A percentile compares a stretch with the other conserved stretches of the same genome.
phyloP scores from a whole-genome alignment of 2,113 vertebrate species.

The Gasterosteus aculeatus region DNA sequence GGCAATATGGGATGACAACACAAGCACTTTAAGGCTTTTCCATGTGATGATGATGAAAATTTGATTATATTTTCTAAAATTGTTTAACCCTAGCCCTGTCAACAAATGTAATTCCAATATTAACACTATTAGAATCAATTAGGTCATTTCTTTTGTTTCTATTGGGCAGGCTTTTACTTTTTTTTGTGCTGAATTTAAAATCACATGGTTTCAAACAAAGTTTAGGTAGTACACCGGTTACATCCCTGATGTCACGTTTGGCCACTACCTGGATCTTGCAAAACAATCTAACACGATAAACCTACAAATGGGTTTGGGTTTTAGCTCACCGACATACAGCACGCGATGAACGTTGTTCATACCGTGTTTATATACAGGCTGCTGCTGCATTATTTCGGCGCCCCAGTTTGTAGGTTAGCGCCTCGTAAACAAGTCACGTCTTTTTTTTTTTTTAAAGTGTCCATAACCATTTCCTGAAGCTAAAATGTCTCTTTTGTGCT shows the following conservation, averaged over 20 bases:
- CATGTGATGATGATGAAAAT: too few relatives aligned
- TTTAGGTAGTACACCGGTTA: too few relatives aligned
- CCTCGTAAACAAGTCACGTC: too few relatives aligned
- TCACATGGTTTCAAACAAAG: too few relatives aligned
- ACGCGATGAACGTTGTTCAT: neutral
- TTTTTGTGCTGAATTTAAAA: neutral
- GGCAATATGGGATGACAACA: neutral
- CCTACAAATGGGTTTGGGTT: neutral
- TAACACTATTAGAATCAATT: neutral
- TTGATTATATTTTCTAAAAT: neutral
- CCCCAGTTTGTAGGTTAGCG: neutral
- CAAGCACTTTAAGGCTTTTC: too few relatives aligned
- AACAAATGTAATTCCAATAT: neutral
- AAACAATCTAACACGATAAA: neutral
- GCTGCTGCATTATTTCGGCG: neutral
- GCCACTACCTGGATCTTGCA: neutral
- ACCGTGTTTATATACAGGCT: neutral
- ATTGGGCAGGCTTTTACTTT: too few relatives aligned
- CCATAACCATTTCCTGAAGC: neutral
- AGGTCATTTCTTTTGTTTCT: too few relatives aligned
- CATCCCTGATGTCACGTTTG: neutral
- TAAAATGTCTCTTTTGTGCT: conserved; percentile 13
- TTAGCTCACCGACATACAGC: neutral
- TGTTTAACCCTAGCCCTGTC: neutral
- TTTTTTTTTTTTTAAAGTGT: neutral